These are phyloP conservation scores for Esox lucius DNA, from an alignment of 2,797 vertebrate genomes.

Conservation along the genomic window DNA sequence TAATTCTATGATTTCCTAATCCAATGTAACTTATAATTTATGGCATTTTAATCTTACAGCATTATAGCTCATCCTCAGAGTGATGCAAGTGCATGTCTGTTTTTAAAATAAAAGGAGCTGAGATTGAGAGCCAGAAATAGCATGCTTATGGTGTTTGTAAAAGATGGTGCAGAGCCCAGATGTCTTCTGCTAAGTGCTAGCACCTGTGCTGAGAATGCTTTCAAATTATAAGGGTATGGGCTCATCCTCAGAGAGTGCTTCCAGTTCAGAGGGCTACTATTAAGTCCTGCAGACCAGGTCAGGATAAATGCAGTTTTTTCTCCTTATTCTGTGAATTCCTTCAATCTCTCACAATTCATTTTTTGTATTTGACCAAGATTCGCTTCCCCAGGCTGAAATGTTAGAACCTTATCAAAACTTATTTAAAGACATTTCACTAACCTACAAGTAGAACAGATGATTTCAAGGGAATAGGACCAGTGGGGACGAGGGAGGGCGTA, in stretches of 20 bases:
- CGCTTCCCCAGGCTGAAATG: neutral
- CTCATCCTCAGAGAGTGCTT: conserved; percentile 34
- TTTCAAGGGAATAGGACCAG: neutral
- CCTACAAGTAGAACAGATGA: neutral
- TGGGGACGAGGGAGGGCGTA: no score
- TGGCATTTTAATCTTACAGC: neutral
- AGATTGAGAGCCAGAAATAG: conserved; percentile 30
- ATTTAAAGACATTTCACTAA: neutral
- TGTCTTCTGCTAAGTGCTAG: conserved; percentile 53
- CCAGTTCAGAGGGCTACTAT: conserved; percentile 30
- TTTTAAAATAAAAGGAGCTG: neutral
- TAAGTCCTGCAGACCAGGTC: conserved; percentile 10
- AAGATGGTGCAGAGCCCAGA: conserved; percentile 15
- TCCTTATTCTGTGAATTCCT: neutral
- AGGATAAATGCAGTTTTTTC: neutral
- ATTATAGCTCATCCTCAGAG: neutral
- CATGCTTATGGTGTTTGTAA: conserved; percentile 14
- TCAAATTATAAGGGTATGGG: conserved; percentile 53
- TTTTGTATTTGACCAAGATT: neutral
- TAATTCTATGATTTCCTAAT: neutral
- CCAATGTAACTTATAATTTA: neutral
- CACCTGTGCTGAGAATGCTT: conserved; percentile 46
- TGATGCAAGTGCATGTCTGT: neutral
- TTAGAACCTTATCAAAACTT: neutral
- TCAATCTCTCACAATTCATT: neutral